These are phyloP conservation scores for Apamea monoglypha DNA, from an alignment of 2,888 invertebrate genomes.

Conservation along the genomic window DNA sequence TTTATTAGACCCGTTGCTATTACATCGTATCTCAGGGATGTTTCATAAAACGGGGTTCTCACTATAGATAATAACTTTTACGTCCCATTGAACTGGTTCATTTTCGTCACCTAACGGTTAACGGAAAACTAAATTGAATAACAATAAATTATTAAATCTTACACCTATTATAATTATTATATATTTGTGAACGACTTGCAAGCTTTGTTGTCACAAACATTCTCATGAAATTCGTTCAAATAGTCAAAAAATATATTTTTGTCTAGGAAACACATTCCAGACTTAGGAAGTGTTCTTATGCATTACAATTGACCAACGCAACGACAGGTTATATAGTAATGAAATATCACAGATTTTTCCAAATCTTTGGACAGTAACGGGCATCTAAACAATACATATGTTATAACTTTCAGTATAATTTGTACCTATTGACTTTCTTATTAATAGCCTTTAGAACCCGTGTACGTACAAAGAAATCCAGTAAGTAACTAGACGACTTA, in stretches of 20 bases:
- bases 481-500: conserved; percentile 84
- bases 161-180: conserved; percentile 88
- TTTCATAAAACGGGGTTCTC: conserved; percentile 80
- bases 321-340: conserved; percentile 88
- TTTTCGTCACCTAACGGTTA: conserved; percentile 89
- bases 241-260: conserved; percentile 91
- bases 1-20: conserved; percentile 81
- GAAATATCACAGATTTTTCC: conserved; percentile 90
- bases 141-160: conserved; percentile 90
- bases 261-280: conserved; percentile 86
- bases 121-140: conserved; percentile 90
- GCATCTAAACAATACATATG: conserved; percentile 81
- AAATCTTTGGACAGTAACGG: conserved; percentile 90
- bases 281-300: conserved; percentile 85
- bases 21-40: conserved; percentile 80
- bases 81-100: conserved; percentile 89
- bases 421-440: conserved; percentile 85
- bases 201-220: conserved; percentile 87
- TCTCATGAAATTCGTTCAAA: conserved; percentile 88
- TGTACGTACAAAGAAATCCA: conserved; percentile 88
- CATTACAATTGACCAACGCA: conserved; percentile 90
- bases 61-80: conserved; percentile 89
- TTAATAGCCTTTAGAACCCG: conserved; percentile 84
- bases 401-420: conserved; percentile 77
- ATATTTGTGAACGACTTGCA: conserved; percentile 88